These are phyloP conservation scores for Leptopterna dolabrata DNA, from an alignment of 2,888 invertebrate species.

Conservation along the genomic window DNA sequence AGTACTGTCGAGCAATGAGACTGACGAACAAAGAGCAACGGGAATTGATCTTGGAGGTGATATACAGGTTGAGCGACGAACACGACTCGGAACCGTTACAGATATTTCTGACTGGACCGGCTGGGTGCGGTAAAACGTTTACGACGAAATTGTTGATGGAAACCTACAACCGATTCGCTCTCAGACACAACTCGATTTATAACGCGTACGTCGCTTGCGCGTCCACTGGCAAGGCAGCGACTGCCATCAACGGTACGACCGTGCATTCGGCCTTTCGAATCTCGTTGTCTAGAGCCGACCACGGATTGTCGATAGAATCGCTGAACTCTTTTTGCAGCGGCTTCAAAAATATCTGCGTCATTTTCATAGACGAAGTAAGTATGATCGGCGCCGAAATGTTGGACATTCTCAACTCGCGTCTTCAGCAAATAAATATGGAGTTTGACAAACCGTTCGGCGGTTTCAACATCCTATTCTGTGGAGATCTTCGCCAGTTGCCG, in stretches of 20 bases:
- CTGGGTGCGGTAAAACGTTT: conserved; percentile 64
- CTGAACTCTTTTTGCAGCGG: conserved; percentile 59
- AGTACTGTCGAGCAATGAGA: conserved; percentile 38
- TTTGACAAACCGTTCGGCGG: conserved; percentile 65
- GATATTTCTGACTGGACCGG: conserved; percentile 63
- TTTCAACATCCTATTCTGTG: conserved; percentile 65
- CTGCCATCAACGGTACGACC: conserved; percentile 66
- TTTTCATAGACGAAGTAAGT: conserved; percentile 66
- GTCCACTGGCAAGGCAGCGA: conserved; percentile 66
- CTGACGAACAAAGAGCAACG: conserved; percentile 24
- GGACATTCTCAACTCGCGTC: conserved; percentile 63
- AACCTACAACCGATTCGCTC: conserved; percentile 66
- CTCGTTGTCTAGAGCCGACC: conserved; percentile 43
- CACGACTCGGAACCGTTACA: conserved; percentile 57
- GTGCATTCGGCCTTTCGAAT: conserved; percentile 66
- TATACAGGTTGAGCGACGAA: conserved; percentile 6
- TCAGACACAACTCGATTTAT: conserved; percentile 61
- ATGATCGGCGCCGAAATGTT: conserved; percentile 65
- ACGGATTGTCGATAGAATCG: conserved; percentile 58
- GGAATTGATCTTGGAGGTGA: conserved; percentile 12
- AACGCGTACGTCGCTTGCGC: conserved; percentile 67
- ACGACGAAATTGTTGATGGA: conserved; percentile 67
- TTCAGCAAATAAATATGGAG: conserved; percentile 66
- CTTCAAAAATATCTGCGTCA: conserved; percentile 63
- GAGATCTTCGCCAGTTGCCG: conserved; percentile 66